phyloP scores from a whole-genome alignment of 2,888 invertebrate species.

The Apoda limacodes region DNA sequence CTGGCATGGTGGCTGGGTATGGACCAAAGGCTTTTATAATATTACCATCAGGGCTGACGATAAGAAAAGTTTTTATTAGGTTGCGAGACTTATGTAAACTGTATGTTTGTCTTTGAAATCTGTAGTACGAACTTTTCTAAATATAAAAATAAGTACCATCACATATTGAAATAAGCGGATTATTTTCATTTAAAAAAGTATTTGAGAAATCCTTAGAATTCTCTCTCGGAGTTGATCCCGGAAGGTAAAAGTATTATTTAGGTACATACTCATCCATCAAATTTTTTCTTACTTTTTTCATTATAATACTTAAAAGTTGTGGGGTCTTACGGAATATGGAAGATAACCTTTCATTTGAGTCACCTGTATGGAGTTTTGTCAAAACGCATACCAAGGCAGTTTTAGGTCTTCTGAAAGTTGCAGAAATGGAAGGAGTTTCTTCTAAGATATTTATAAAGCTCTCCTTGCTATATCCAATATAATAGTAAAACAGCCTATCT shows the following conservation, averaged over 20 bases:
- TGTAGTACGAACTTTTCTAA: constrained; percentile 6
- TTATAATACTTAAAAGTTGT: background rate
- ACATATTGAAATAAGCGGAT: constrained; percentile 1
- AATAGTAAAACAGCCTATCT: too few relatives aligned
- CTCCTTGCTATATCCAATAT: too few relatives aligned
- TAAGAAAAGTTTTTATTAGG: constrained; percentile 2
- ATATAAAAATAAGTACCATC: constrained; percentile 7
- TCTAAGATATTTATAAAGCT: too few relatives aligned
- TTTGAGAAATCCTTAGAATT: background rate
- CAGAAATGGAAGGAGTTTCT: too few relatives aligned
- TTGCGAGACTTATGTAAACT: constrained; percentile 6
- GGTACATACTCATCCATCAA: background rate
- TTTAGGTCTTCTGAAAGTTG: too few relatives aligned
- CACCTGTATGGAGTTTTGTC: constrained; percentile 3
- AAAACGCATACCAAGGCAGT: constrained; percentile 1
- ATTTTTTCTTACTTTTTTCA: too few relatives aligned
- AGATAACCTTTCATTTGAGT: constrained; percentile 4
- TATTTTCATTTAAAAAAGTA: constrained; percentile 1
- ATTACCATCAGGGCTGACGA: constrained; percentile 3
- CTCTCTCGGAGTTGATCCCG: constrained; percentile 1
- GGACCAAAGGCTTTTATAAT: too few relatives aligned
- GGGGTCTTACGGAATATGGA: background rate
- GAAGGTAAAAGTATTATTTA: background rate
- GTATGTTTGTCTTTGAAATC: constrained; percentile 6
- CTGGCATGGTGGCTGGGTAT: too few relatives aligned